Evolutionary conservation across 2,797 vertebrate species (phyloP).

Genomic region (Cottoperca gobio): DNA sequence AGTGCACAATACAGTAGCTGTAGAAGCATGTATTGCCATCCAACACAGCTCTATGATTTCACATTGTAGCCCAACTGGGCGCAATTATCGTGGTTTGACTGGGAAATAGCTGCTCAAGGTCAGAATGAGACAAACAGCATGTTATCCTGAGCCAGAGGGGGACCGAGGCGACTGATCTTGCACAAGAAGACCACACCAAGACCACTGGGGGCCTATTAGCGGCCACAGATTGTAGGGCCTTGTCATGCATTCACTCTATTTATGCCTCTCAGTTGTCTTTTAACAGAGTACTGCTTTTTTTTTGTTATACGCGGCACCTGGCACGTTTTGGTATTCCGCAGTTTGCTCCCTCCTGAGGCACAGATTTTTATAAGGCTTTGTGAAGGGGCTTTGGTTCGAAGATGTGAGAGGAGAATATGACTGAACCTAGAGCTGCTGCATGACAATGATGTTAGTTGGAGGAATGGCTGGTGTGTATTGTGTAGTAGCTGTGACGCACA

Average conservation of each 20-base stretch:
- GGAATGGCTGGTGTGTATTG: conserved; percentile 57
- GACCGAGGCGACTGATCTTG: conserved; percentile 61
- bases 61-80: conserved; percentile 59
- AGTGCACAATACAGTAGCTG: conserved; percentile 26
- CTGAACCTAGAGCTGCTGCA: conserved; percentile 68
- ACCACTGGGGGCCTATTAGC: conserved; percentile 83
- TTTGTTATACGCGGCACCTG: conserved; percentile 71
- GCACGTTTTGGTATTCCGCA: conserved; percentile 71
- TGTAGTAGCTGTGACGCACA: conserved; percentile 35
- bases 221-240: conserved; percentile 77
- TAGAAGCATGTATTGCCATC: conserved; percentile 59
- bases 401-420: conserved; percentile 70
- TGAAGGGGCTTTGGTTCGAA: conserved; percentile 70
- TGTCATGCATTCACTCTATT: conserved; percentile 79
- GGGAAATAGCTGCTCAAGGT: conserved; percentile 72
- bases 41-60: conserved; percentile 68
- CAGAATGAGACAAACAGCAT: conserved; percentile 73
- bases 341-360: conserved; percentile 66
- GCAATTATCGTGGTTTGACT: conserved; percentile 80
- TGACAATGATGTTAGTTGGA: conserved; percentile 71
- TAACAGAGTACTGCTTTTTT: conserved; percentile 70
- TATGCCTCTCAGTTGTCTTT: conserved; percentile 79
- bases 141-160: conserved; percentile 65
- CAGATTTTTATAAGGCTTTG: conserved; percentile 72
- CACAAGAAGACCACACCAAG: conserved; percentile 64